Conservation (phyloP, 2,888 invertebrate genomes). For the Drosophila basisetae region DNA sequence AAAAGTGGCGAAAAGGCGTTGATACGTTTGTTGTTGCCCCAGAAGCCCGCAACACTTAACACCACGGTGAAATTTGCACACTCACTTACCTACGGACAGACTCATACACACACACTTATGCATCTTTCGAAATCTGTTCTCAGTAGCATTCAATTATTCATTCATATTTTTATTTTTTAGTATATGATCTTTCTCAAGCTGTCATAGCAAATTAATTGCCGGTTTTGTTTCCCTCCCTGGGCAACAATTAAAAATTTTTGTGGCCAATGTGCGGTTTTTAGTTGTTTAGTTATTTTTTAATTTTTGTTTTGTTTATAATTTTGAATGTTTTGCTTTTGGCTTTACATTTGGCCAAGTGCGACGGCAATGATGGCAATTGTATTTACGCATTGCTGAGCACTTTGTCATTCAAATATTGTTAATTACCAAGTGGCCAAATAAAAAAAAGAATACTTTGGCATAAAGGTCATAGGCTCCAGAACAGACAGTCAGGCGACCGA, state of each 20-base stretch:
- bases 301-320: constrained; percentile 28
- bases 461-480: constrained; percentile 68
- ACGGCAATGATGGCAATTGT: constrained; percentile 67
- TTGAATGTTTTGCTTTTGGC: constrained; percentile 28
- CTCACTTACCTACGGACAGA: background rate
- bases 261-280: constrained; percentile 34
- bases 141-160: constrained; percentile 40
- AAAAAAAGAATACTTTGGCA: constrained; percentile 18
- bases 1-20: constrained; percentile 48
- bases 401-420: constrained; percentile 71
- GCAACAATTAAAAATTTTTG: constrained; percentile 52
- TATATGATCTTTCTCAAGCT: constrained; percentile 45
- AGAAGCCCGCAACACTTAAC: constrained; percentile 21
- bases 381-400: constrained; percentile 81
- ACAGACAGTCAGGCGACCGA: constrained; percentile 9
- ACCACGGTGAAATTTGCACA: constrained; percentile 40
- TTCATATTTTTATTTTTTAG: constrained; percentile 29
- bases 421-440: constrained; percentile 58
- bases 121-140: constrained; percentile 5
- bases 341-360: constrained; percentile 58
- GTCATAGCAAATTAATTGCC: constrained; percentile 64
- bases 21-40: constrained; percentile 14
- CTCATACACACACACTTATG: background rate
- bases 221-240: constrained; percentile 9
- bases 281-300: constrained; percentile 19